A percentile compares a stretch with the other conserved stretches of the same genome.
phyloP scores from a whole-genome alignment of 2,113 vertebrate species.

The Centropus bengalensis region DNA sequence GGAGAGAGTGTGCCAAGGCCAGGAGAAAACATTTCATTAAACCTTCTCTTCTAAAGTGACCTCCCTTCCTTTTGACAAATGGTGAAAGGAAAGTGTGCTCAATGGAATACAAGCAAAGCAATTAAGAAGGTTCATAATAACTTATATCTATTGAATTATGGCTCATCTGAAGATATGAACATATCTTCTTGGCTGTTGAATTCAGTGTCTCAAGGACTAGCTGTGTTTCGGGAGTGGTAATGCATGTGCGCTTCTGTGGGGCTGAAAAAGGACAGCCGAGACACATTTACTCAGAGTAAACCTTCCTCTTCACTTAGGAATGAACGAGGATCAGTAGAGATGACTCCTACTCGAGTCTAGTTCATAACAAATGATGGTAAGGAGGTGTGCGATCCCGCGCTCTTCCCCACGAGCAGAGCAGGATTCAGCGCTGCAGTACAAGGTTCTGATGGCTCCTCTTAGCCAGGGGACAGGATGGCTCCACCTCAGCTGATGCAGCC shows the following conservation, averaged over 20 bases:
- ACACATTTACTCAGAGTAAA: not conserved
- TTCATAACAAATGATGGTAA: not conserved
- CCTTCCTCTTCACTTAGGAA: not conserved
- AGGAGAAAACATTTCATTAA: conserved; percentile 67
- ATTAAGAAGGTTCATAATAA: conserved; percentile 14
- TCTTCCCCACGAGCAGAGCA: not conserved
- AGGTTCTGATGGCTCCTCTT: not conserved
- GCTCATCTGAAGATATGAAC: not conserved
- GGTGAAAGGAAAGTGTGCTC: conserved; percentile 55
- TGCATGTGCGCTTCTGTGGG: not conserved
- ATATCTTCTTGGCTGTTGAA: not conserved
- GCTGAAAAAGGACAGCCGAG: not conserved
- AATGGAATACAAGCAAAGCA: conserved; percentile 49
- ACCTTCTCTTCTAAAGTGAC: conserved; percentile 57
- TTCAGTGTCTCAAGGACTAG: not conserved
- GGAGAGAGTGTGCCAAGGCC: conserved; percentile 11
- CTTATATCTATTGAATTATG: not conserved
- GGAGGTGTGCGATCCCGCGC: no score
- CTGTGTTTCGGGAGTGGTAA: not conserved
- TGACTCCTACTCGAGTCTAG: not conserved
- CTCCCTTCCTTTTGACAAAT: conserved; percentile 58
- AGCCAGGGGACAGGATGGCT: not conserved
- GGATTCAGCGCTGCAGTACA: not conserved
- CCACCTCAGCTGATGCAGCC: not conserved
- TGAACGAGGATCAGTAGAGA: not conserved